Conservation (phyloP, 2,113 vertebrate species). For the Hepsetus odoe region DNA sequence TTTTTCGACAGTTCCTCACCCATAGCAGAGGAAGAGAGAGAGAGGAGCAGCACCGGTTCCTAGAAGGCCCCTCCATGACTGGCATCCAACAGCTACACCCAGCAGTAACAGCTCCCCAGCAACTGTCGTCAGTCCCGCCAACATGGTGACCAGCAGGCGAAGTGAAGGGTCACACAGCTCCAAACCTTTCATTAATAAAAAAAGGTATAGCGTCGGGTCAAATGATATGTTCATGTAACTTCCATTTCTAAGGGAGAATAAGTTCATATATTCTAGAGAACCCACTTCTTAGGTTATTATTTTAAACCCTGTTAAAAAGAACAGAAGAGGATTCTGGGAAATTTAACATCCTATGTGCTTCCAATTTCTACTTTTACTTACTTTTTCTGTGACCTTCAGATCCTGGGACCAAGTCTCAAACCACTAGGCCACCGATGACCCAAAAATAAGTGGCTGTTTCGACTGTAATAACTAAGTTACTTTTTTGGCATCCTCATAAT, state of each 20-base stretch:
- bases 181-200: conserved; percentile 72
- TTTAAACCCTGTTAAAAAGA: no score
- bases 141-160: conserved; percentile 79
- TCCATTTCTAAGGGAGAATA: neutral
- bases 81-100: conserved; percentile 83
- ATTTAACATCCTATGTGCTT: no score
- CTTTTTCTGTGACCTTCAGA: no score
- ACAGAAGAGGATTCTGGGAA: no score
- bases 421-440: no score
- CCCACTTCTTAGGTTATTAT: no score
- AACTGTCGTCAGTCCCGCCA: conserved; percentile 80
- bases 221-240: neutral
- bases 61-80: conserved; percentile 85
- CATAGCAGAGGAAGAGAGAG: conserved; percentile 83
- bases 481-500: neutral
- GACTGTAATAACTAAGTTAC: no score
- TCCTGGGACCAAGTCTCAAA: no score
- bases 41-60: conserved; percentile 82
- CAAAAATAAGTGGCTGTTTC: no score
- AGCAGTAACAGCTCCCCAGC: conserved; percentile 85
- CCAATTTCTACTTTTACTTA: no score
- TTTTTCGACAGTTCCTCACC: conserved; percentile 66
- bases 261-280: neutral
- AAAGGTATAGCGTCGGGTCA: neutral
- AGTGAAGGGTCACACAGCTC: conserved; percentile 86